Evolutionary conservation across 2,797 vertebrate species (phyloP).

Genomic region (Esox lucius): DNA sequence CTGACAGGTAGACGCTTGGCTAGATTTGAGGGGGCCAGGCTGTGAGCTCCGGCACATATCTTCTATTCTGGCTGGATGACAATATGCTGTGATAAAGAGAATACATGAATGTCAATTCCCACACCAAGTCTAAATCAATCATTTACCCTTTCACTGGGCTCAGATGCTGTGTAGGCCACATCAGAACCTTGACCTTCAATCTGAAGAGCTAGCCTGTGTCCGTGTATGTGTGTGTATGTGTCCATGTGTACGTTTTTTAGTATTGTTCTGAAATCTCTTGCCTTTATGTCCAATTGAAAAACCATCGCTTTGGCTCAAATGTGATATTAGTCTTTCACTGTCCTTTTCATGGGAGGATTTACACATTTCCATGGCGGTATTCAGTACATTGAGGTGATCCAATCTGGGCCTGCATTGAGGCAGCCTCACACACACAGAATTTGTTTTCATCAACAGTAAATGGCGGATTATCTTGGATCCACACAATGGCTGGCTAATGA

Average conservation of each 20-base stretch:
- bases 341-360: background rate
- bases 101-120: background rate
- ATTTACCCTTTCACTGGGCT: background rate
- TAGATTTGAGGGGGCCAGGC: background rate
- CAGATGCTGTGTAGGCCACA: constrained; percentile 4
- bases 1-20: background rate
- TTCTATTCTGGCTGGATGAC: background rate
- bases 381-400: constrained; percentile 17
- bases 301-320: background rate
- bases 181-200: background rate
- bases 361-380: background rate
- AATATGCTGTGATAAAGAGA: background rate
- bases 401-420: constrained; percentile 46
- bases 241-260: background rate
- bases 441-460: constrained; percentile 60
- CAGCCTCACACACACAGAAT: constrained; percentile 42
- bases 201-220: background rate
- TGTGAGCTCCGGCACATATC: background rate
- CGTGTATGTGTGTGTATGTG: background rate
- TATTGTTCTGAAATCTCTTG: background rate
- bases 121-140: constrained; percentile 1
- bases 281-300: background rate
- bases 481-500: constrained; percentile 55
- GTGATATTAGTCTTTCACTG: background rate
- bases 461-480: constrained; percentile 49